A percentile compares a stretch with the other conserved stretches of the same genome.
These are phyloP conservation scores for Ecliptopera silaceata DNA, from an alignment of 2,888 invertebrate species.

Conservation along the genomic window DNA sequence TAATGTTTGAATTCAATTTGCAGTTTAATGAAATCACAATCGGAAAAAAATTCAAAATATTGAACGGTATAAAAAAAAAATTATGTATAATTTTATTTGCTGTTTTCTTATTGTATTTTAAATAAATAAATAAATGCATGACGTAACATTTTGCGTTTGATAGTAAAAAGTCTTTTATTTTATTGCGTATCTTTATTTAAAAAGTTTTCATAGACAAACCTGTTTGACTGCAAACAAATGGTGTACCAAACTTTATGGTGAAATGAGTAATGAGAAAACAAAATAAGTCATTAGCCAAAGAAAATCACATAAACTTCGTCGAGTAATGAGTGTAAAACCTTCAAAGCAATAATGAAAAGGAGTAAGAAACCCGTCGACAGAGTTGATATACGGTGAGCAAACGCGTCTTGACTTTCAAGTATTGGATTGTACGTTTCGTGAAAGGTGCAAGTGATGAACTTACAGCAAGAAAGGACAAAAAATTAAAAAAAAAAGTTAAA, in stretches of 20 bases:
- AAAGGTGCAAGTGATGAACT: conserved; percentile 40
- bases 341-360: conserved; percentile 40
- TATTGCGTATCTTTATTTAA: too few relatives aligned
- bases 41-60: not conserved
- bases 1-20: conserved; percentile 10
- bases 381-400: conserved; percentile 77
- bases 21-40: conserved; percentile 4
- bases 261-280: not conserved
- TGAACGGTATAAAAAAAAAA: too few relatives aligned
- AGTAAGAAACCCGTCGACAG: conserved; percentile 71
- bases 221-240: too few relatives aligned
- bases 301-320: conserved; percentile 32
- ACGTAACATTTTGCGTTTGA: too few relatives aligned
- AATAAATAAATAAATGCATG: too few relatives aligned
- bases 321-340: conserved; percentile 36
- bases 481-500: not conserved
- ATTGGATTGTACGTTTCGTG: conserved; percentile 54
- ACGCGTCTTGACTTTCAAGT: conserved; percentile 77
- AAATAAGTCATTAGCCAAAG: conserved; percentile 33
- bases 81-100: too few relatives aligned
- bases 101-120: too few relatives aligned
- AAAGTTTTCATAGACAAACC: too few relatives aligned
- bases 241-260: too few relatives aligned
- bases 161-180: too few relatives aligned
- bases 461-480: not conserved